phyloP scores from a whole-genome alignment of 2,113 vertebrate species.

The Origma solitaria region DNA sequence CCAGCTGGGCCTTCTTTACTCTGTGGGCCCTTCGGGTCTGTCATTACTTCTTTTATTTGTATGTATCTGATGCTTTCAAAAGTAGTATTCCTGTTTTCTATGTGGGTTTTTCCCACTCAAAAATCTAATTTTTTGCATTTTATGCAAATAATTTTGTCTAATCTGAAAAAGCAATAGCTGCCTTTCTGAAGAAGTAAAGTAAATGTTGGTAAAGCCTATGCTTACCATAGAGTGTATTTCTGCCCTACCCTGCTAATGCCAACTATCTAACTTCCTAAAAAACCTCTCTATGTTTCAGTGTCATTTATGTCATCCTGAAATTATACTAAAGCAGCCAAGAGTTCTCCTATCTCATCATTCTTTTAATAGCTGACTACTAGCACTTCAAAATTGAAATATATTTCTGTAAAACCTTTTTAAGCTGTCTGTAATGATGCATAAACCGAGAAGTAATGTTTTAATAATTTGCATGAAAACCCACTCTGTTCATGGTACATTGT shows the following conservation, averaged over 20 bases:
- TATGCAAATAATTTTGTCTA: background rate
- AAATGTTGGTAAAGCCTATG: background rate
- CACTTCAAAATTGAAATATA: background rate
- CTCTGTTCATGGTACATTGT: background rate
- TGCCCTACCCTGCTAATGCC: background rate
- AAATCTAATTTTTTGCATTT: background rate
- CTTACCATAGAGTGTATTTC: background rate
- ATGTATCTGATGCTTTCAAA: background rate
- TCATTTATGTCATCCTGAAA: background rate
- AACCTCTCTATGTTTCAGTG: background rate
- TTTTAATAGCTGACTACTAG: background rate
- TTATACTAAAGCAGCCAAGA: background rate
- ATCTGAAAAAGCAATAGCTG: background rate
- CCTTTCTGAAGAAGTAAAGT: background rate
- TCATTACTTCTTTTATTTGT: background rate
- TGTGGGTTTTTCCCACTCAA: background rate
- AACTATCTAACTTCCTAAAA: background rate
- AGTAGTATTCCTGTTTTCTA: background rate
- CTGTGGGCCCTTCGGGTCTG: background rate
- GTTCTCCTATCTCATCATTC: background rate
- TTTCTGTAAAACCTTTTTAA: constrained; percentile 17
- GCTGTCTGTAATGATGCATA: background rate
- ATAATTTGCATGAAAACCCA: background rate
- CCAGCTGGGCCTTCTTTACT: background rate
- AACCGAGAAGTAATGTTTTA: background rate